Conservation (phyloP, 2,888 invertebrate species). For the Mesopsocus fuscifrons region DNA sequence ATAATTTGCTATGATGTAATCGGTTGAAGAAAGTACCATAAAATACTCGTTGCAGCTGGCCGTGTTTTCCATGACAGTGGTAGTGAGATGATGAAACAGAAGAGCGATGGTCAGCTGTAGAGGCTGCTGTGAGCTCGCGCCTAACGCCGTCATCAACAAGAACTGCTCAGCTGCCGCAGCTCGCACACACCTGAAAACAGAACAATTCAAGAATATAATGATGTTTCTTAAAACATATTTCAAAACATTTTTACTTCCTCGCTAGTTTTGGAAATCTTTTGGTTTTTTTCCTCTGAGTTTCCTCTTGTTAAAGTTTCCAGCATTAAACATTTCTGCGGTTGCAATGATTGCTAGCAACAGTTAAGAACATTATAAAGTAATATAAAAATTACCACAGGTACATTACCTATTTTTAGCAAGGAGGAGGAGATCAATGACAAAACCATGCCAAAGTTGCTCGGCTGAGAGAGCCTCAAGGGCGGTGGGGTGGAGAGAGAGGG, state of each 20-base stretch:
- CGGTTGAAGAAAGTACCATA: too few relatives aligned
- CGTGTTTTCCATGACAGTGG: slow-evolving; percentile 43
- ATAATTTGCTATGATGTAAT: too few relatives aligned
- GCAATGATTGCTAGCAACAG: too few relatives aligned
- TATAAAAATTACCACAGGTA: not conserved
- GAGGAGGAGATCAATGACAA: slow-evolving; percentile 73
- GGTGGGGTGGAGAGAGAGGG: slow-evolving; percentile 74
- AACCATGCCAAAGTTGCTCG: slow-evolving; percentile 72
- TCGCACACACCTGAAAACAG: not conserved
- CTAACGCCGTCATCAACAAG: slow-evolving; percentile 64
- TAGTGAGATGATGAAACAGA: slow-evolving; percentile 44
- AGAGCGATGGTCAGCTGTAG: slow-evolving; percentile 43
- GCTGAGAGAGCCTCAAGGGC: slow-evolving; percentile 63
- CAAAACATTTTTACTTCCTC: not conserved
- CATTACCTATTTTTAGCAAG: slow-evolving; percentile 34
- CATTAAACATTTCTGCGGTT: too few relatives aligned
- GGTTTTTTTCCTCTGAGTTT: not conserved
- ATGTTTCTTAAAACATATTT: not conserved
- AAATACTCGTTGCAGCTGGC: slow-evolving; percentile 61
- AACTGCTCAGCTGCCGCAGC: slow-evolving; percentile 69
- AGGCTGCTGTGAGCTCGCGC: slow-evolving; percentile 40
- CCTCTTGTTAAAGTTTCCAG: not conserved
- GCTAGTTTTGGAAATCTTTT: too few relatives aligned
- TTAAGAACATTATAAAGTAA: too few relatives aligned
- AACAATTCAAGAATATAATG: not conserved